These are phyloP conservation scores for Panthera leo DNA, from an alignment of 2,113 vertebrate species.

Conservation along the genomic window DNA sequence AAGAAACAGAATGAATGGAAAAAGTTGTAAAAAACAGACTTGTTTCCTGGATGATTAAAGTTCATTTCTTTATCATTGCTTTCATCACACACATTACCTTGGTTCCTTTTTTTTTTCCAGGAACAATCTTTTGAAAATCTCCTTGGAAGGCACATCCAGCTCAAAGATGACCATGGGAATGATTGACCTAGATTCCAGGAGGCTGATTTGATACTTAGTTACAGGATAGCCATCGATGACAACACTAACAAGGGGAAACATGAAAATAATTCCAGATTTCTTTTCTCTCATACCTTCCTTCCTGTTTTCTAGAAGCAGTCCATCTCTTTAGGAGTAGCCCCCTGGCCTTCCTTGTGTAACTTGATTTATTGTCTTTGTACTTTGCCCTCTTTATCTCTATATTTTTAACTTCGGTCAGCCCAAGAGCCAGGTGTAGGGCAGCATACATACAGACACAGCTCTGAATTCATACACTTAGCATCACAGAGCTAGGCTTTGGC, in stretches of 20 bases:
- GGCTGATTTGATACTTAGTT: conserved; percentile 88
- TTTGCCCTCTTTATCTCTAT: neutral
- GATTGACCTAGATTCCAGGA: conserved; percentile 88
- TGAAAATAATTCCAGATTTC: neutral
- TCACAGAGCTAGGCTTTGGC: neutral
- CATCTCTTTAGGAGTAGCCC: neutral
- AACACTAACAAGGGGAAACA: conserved; percentile 83
- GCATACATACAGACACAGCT: too few species aligned
- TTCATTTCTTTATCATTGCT: conserved; percentile 5
- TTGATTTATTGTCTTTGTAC: neutral
- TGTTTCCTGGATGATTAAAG: neutral
- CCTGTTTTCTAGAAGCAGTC: neutral
- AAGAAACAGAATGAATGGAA: neutral
- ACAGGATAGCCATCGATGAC: conserved; percentile 95
- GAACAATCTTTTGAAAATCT: conserved; percentile 91
- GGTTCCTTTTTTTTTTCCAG: conserved; percentile 83
- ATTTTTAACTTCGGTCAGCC: neutral
- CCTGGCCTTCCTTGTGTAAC: neutral
- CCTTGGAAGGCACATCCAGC: conserved; percentile 89
- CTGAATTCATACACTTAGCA: neutral
- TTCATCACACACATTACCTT: conserved; percentile 83
- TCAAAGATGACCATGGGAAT: conserved; percentile 92
- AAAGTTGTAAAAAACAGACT: neutral
- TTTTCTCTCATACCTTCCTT: neutral
- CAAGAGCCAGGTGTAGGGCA: neutral